These are phyloP conservation scores for Stenolophus ochropezus DNA, from an alignment of 2,888 invertebrate species.

Conservation along the genomic window DNA sequence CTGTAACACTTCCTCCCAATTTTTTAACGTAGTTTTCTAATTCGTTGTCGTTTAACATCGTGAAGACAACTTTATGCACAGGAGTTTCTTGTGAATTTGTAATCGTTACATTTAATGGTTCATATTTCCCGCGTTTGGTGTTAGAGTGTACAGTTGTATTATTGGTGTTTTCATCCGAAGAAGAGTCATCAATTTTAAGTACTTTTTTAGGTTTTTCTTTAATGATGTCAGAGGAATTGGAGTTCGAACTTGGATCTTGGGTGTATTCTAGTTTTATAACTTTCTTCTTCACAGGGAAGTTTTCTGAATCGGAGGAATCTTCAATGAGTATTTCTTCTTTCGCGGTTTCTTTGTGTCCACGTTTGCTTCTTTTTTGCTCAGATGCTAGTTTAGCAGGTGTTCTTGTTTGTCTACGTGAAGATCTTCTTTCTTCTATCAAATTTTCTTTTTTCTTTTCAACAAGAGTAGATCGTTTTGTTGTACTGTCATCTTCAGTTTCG, in stretches of 20 bases:
- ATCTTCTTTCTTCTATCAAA: not conserved
- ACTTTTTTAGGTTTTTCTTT: constrained; percentile 52
- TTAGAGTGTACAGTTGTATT: constrained; percentile 2
- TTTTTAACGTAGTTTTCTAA: constrained; percentile 68
- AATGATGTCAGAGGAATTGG: not conserved
- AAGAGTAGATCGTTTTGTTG: not conserved
- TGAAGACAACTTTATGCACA: constrained; percentile 70
- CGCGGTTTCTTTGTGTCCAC: not conserved
- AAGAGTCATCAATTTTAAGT: constrained; percentile 62
- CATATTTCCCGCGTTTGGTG: constrained; percentile 45
- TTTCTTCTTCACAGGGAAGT: constrained; percentile 10
- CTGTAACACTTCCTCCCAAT: constrained; percentile 75
- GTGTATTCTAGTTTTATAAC: constrained; percentile 36
- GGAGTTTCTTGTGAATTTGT: constrained; percentile 13
- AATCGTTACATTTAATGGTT: constrained; percentile 40
- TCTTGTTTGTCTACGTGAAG: not conserved
- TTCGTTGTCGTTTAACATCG: constrained; percentile 70
- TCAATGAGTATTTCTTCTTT: constrained; percentile 8
- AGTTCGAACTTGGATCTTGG: not conserved
- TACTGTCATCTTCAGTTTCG: not conserved
- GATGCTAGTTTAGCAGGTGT: not conserved
- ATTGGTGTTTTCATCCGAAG: constrained; percentile 10
- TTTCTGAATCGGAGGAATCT: constrained; percentile 34
- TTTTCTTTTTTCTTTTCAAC: not conserved
- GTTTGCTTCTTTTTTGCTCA: not conserved